Percentiles rank a stretch among this genome's conserved stretches.
phyloP scores from a whole-genome alignment of 2,888 invertebrate genomes.

The Synanthedon myopaeformis region DNA sequence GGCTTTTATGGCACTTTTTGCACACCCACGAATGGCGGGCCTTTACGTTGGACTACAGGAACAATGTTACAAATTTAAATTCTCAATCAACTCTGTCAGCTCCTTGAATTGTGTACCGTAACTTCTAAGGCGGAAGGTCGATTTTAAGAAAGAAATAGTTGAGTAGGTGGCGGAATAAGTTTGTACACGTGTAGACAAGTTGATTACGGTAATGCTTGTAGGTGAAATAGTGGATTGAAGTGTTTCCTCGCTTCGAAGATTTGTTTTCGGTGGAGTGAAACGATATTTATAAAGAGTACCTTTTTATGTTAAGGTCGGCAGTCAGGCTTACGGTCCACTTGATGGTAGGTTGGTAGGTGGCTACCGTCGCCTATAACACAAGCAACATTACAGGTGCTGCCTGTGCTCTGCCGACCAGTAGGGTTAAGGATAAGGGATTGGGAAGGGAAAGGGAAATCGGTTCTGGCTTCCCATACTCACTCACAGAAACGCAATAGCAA shows the following conservation, averaged over 20 bases:
- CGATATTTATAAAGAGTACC: neutral
- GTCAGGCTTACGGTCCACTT: no score
- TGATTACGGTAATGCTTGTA: slow-evolving; percentile 42
- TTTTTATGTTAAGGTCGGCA: no score
- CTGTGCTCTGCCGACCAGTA: no score
- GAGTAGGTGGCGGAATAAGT: slow-evolving; percentile 1
- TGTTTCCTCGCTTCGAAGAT: slow-evolving; percentile 19
- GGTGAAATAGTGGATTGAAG: slow-evolving; percentile 31
- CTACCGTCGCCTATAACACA: no score
- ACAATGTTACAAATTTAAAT: slow-evolving; percentile 12
- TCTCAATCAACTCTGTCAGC: neutral
- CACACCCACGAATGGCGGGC: slow-evolving; percentile 27
- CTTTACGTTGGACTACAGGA: slow-evolving; percentile 16
- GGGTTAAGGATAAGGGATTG: no score
- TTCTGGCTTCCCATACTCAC: no score
- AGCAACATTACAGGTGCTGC: no score
- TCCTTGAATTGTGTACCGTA: neutral
- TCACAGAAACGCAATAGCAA: no score
- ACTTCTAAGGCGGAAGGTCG: slow-evolving; percentile 3
- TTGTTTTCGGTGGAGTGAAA: slow-evolving; percentile 6
- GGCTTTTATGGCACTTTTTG: slow-evolving; percentile 51
- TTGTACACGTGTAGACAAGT: slow-evolving; percentile 18
- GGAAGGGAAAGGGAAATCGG: no score
- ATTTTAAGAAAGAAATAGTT: slow-evolving; percentile 2
- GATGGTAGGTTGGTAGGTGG: no score